Conservation (phyloP, 2,797 vertebrate species). For the Melanotaenia parkinsoni region DNA sequence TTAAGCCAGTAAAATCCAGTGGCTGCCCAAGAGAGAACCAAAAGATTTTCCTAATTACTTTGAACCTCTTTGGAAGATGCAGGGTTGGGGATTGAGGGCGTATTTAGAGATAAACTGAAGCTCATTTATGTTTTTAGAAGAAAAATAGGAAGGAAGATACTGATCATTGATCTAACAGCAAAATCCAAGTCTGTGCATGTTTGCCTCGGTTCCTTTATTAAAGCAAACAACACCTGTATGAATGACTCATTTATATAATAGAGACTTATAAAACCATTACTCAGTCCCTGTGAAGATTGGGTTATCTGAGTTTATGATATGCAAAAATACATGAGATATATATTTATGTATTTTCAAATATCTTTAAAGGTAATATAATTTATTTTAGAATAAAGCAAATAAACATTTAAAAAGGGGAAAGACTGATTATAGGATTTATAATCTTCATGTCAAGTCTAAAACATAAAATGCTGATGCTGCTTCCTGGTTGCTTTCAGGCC, state of each 20-base stretch:
- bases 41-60: slow-evolving; percentile 67
- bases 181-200: neutral
- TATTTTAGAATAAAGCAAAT: neutral
- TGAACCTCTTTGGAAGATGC: slow-evolving; percentile 55
- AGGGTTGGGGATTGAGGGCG: slow-evolving; percentile 28
- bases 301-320: slow-evolving; percentile 17
- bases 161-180: slow-evolving; percentile 20
- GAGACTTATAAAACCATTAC: slow-evolving; percentile 3
- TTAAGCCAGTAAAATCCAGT: slow-evolving; percentile 35
- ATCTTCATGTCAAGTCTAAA: neutral
- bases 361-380: slow-evolving; percentile 4
- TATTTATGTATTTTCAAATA: neutral
- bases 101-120: slow-evolving; percentile 25
- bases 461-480: neutral
- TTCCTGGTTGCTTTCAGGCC: neutral
- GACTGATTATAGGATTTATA: too few relatives aligned
- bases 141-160: slow-evolving; percentile 36
- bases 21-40: slow-evolving; percentile 49
- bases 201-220: slow-evolving; percentile 26
- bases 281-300: neutral
- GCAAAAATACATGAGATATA: neutral
- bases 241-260: slow-evolving; percentile 22
- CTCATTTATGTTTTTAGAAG: slow-evolving; percentile 16
- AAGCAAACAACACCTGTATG: slow-evolving; percentile 41
- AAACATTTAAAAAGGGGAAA: neutral